These are phyloP conservation scores for Acropora tenuis DNA, from an alignment of 64 coral and sea anemone species.

Conservation along the genomic window DNA sequence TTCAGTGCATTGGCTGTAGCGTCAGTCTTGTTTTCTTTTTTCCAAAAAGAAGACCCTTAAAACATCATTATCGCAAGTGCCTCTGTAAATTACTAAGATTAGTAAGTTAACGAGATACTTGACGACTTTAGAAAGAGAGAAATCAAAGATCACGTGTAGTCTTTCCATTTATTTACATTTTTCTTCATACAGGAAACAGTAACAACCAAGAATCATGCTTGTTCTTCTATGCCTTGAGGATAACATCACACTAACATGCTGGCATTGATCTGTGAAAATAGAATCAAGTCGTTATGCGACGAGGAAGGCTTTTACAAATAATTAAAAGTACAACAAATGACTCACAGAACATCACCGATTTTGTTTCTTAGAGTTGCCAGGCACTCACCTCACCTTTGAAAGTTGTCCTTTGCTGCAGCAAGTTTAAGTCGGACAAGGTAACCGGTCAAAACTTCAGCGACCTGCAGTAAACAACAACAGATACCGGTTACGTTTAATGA, in stretches of 20 bases:
- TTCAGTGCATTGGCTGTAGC: too few species aligned
- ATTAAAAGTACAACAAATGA: too few species aligned
- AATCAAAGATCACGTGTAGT: too few species aligned
- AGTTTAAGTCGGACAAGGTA: conserved; percentile 72
- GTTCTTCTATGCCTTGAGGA: background rate
- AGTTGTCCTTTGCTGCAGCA: conserved; percentile 46
- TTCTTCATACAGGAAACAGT: background rate
- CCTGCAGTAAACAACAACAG: conserved; percentile 37
- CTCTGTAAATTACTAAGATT: too few species aligned
- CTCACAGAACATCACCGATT: background rate
- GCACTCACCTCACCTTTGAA: conserved; percentile 55
- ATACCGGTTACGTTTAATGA: too few species aligned
- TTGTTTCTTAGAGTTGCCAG: too few species aligned
- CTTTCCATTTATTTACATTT: background rate
- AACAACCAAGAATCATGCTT: background rate
- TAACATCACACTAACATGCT: background rate
- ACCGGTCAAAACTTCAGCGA: conserved; percentile 72
- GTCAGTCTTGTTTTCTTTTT: too few species aligned
- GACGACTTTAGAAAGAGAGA: too few species aligned
- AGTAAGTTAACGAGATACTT: too few species aligned
- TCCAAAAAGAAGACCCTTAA: too few species aligned
- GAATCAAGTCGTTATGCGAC: background rate
- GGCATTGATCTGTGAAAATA: conserved; percentile 19
- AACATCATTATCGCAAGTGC: too few species aligned
- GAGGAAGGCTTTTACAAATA: background rate